Evolutionary conservation across 92 coral and sea anemone genomes (phyloP).

Genomic region (Galaxea fascicularis): DNA sequence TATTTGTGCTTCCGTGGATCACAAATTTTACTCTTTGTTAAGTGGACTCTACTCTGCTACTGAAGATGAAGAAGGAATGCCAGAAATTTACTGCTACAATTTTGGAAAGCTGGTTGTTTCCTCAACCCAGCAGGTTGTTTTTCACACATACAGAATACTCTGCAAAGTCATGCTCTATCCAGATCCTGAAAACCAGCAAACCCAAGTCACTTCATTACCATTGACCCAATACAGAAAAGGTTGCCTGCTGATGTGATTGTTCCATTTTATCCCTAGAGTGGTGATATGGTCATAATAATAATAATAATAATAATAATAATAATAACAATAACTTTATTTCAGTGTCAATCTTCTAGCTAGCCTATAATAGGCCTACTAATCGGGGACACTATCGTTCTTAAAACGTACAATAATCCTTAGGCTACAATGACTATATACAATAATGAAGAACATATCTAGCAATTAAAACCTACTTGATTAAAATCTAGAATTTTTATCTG

Average conservation of each 20-base stretch:
- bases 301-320: no score
- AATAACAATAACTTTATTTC: no score
- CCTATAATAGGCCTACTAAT: no score
- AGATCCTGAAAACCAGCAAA: conserved; percentile 29
- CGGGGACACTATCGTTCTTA: no score
- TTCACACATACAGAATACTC: conserved; percentile 23
- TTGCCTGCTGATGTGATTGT: conserved; percentile 2
- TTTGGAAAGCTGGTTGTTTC: conserved; percentile 9
- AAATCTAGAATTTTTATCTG: no score
- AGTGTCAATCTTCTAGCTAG: no score
- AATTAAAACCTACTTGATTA: no score
- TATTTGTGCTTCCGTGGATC: conserved; percentile 41
- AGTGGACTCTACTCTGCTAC: conserved; percentile 11
- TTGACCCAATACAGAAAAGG: conserved; percentile 23
- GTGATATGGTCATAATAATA: neutral
- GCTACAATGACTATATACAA: no score
- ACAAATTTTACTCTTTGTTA: conserved; percentile 12
- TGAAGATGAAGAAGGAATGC: conserved; percentile 31
- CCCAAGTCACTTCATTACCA: conserved; percentile 15
- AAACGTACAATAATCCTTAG: no score
- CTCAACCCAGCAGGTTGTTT: conserved; percentile 5
- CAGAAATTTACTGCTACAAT: conserved; percentile 18
- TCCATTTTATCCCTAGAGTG: conserved; percentile 23
- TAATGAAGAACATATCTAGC: no score
- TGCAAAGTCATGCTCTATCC: conserved; percentile 42